Evolutionary conservation across 2,888 invertebrate species (phyloP), one percentile per base, ranked within the genome.

Genomic region (Mythimna lalbum): DNA sequence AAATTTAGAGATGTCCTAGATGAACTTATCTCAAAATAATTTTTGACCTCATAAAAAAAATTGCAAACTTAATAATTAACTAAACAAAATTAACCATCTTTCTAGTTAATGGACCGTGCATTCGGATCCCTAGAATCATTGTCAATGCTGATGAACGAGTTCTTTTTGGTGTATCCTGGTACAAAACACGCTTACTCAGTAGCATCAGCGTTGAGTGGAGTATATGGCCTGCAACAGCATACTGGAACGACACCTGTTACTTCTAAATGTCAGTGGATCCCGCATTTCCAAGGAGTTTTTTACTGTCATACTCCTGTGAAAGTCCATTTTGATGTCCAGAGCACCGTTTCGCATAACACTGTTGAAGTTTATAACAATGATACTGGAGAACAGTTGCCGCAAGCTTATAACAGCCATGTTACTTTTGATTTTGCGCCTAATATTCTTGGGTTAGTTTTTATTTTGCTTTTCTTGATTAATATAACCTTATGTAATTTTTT

Each of bases 221-320:
- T 87, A 0, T 89, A 88, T 39, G 92, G 91, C 0, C 56, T 95
- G 0, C 86, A 91, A 3, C 93, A 94, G 52, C 86, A 92, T 59
- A 80, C 52, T 21, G 95, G 95, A 0, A 65, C 67, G 0, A 78
- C 90, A 1, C 55, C 69, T 0, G 77, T 92, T 0, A 89, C 92
- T 2, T 69, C 91, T 0, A 89, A 85, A 57, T 93, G 94, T 88
- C 92, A 89, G 65, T 96, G 95, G 95, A 86, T 96, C 1, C 95
- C 96, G 0, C 94, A 90, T 63, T 95, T 95, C 62, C 94, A 93
- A 91, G 93, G 90, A 43, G 89, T 93, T 0, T 95, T 94, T 69
- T 91, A 86, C 73, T 94, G 95, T 64, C 95, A 96, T 57, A 80
- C 81, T 0, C 86, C 87, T 1, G 93, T 94, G 1, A 93, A 94